Conservation (phyloP, 2,797 vertebrate species). For the Helicolenus hilgendorfi region DNA sequence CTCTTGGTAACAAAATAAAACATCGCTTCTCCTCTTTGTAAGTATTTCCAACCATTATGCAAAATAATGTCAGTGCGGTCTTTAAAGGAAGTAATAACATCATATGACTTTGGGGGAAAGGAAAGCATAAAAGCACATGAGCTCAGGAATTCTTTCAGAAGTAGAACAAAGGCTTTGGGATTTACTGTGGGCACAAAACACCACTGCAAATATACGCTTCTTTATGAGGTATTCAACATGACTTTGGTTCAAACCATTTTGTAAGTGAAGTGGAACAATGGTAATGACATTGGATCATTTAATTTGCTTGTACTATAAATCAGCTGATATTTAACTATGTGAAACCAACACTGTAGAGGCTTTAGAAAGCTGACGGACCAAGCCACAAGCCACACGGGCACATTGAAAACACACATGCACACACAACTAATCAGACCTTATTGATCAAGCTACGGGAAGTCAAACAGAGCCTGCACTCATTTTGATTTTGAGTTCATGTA, state of each 20-base stretch:
- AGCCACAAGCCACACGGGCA: background rate
- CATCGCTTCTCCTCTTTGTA: background rate
- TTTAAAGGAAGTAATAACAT: constrained; percentile 35
- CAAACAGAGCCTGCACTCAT: background rate
- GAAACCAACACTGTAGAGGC: background rate
- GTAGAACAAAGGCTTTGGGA: constrained; percentile 59
- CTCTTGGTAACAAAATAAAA: constrained; percentile 35
- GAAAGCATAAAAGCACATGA: constrained; percentile 59
- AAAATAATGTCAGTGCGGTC: constrained; percentile 49
- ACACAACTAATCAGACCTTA: constrained; percentile 1
- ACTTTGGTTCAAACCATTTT: constrained; percentile 2
- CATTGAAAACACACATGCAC: background rate
- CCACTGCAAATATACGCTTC: background rate
- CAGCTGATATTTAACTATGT: background rate
- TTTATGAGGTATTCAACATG: background rate
- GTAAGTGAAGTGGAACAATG: constrained; percentile 10
- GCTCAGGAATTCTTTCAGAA: constrained; percentile 59
- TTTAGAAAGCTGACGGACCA: background rate
- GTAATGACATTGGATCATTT: constrained; percentile 16
- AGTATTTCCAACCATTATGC: constrained; percentile 51
- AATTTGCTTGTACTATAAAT: constrained; percentile 6
- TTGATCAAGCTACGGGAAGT: constrained; percentile 3
- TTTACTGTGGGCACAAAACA: constrained; percentile 35
- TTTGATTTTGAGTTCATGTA: background rate
- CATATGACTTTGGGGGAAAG: constrained; percentile 37